Evolutionary conservation across 2,113 vertebrate genomes (phyloP), one percentile per base, ranked within the genome.

Genomic region (Austrofundulus limnaeus): DNA sequence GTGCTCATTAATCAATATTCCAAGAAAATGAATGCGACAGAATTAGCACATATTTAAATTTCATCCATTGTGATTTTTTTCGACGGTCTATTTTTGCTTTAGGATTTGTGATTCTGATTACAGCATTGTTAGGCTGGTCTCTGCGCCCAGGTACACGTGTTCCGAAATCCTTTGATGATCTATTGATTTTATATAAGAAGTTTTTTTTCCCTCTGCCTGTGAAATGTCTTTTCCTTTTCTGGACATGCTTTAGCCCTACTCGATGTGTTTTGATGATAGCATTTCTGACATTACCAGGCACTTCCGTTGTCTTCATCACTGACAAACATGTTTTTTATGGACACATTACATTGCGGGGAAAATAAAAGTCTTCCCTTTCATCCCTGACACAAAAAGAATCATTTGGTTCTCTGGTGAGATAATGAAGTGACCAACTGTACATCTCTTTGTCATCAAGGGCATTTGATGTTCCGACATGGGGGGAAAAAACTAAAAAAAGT

Each of bases 381-480:
- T 41, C 46, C 31, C 24, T 43, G 37, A 62, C 55, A 81, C 59
- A 55, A 72, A 52, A 68, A 67, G 42, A 25, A 68, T 66, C 77
- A 42, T 83, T 87, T 83, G 53, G 69, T 77, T 68, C 65, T 80
- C 60, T 83, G 72, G 70, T 10, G 54, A 83, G 75, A 87, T 86
- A 85, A 89, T 86, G 78, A 85, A 85, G 70, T 82, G 83, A 79
- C 69, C 85, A 85, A 86, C 84, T 86, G 81, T 83, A 59, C 21
- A 19, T 71, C 56, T 83, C 80, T 86, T 67, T 84, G 73, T 73
- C 73, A 72, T 39, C 34, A 68, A 70, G 67, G 73, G 76, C 51
- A 65, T 80, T 80, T 78, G 64, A 85, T 76, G 63, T 11, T 9
- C 64, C 68, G 58, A 51, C 56, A 82, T 61, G 31, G 31, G 31